A percentile compares a stretch with the other conserved stretches of the same genome.
Evolutionary conservation across 2,797 vertebrate genomes (phyloP).

Genomic region (Falco concolor): DNA sequence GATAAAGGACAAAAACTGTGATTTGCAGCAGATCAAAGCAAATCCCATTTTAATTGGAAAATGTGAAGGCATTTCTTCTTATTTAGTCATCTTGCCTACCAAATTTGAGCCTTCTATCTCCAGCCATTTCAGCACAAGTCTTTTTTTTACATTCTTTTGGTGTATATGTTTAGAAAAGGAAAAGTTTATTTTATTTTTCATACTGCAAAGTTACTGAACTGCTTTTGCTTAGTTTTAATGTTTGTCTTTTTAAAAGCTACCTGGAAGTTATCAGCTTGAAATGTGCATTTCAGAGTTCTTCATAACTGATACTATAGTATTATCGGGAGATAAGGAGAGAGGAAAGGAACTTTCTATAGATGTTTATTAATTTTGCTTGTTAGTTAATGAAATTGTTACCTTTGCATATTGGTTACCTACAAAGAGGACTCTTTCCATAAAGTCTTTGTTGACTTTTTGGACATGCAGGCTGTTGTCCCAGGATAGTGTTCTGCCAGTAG

Average conservation of each 20-base stretch:
- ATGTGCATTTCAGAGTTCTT: background rate
- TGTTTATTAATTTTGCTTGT: background rate
- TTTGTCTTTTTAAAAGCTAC: background rate
- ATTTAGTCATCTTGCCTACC: background rate
- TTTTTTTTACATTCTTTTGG: background rate
- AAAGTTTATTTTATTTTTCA: background rate
- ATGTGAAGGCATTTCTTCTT: background rate
- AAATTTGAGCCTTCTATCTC: background rate
- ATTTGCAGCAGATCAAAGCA: background rate
- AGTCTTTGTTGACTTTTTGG: background rate
- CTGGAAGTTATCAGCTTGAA: background rate
- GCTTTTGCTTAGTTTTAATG: background rate
- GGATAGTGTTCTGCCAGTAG: background rate
- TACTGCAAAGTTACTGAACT: background rate
- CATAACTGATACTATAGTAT: background rate
- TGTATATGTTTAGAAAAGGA: background rate
- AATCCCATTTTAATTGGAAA: constrained; percentile 35
- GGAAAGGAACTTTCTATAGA: background rate
- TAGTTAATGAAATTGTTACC: background rate
- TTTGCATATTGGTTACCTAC: background rate
- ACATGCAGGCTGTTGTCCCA: background rate
- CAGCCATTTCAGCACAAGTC: background rate
- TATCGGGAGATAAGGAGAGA: background rate
- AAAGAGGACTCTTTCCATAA: background rate
- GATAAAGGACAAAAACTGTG: background rate